Percentiles rank a stretch among this genome's conserved stretches.
These are phyloP conservation scores for Steatocranus sp. DNA, from an alignment of 2,797 vertebrate genomes.

Conservation along the genomic window DNA sequence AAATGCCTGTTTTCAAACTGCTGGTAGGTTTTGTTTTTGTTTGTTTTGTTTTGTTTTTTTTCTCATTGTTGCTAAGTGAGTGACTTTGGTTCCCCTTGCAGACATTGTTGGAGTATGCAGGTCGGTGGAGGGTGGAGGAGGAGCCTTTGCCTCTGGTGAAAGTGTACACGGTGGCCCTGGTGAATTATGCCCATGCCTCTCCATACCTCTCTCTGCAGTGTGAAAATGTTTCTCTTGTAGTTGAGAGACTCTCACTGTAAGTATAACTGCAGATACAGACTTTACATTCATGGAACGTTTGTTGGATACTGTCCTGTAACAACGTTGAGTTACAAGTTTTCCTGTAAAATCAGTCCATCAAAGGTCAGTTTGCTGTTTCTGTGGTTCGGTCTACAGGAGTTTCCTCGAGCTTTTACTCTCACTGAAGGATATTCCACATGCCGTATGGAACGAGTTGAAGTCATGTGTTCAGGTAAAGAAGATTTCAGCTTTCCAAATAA, in stretches of 20 bases:
- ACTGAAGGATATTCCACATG: conserved; percentile 82
- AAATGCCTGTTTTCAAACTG: neutral
- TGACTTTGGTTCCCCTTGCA: conserved; percentile 1
- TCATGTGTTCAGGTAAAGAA: conserved; percentile 85
- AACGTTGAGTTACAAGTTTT: neutral
- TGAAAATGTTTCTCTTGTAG: conserved; percentile 88
- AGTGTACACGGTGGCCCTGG: conserved; percentile 87
- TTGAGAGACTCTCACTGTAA: conserved; percentile 94
- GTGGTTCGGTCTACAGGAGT: conserved; percentile 75
- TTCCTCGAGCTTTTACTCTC: conserved; percentile 92
- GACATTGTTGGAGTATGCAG: conserved; percentile 90
- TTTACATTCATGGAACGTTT: neutral
- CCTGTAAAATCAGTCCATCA: neutral
- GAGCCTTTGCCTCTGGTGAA: conserved; percentile 88
- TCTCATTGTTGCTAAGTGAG: neutral
- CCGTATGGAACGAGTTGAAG: conserved; percentile 86
- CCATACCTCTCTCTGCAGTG: conserved; percentile 85
- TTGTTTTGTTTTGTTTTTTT: neutral
- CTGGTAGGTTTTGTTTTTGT: neutral
- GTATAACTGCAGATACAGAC: conserved; percentile 45
- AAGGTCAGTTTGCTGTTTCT: neutral
- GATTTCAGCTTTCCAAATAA: neutral
- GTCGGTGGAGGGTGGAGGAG: conserved; percentile 87
- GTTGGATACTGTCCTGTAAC: neutral
- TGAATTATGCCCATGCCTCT: conserved; percentile 86